Evolutionary conservation across 1,140 invertebrate genomes (phyloP), one percentile per base, ranked within the genome.

Genomic region (Drosophila ohnishii): DNA sequence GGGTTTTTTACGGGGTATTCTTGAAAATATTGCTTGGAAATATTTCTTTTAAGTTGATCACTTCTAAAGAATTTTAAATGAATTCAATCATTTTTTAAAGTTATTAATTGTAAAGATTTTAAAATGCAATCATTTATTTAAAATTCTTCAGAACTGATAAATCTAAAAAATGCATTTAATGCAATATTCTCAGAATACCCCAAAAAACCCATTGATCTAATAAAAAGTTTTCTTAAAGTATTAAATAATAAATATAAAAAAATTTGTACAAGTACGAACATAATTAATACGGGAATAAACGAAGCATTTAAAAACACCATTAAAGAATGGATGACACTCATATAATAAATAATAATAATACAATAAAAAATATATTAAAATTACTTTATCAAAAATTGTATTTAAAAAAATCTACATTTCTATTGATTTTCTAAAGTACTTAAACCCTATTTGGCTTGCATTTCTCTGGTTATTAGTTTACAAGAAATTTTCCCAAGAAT

Each of bases 391-490:
- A n/a, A 28, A n/a, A 6, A 28, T n/a, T n/a, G 8, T 2, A 30
- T 30, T 48, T 48, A 3, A 50, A 16, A 50, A 10, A 3, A 50
- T 11, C n/a, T n/a, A 11, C 1, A 7, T 8, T 13, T 13, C 14
- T 35, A 53, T 22, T 53, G 19, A 35, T 9, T 35, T 2, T 8
- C 30, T 22, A 0, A 35, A 37, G 19, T 22, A 35, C 13, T 22
- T 22, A 14, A 22, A 37, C 13, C 32, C 32, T 3, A 14, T 37
- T 51, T 61, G 10, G 10, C 34, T 8, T 22, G 59, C 32, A 11
- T 30, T 63, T 67, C 35, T 32, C 64, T 51, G 32, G 35, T 50
- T 42, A 69, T 65, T 40, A 51, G 34, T 65, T 66, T 53, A n/a
- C 22, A 16, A 28, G 19, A 30, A 22, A 51, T 63, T 65, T 63